Percentiles rank a stretch among this genome's conserved stretches.
Evolutionary conservation across 35 echinoderm and acorn worm species (phyloP).

Genomic region (Lytechinus variegatus): DNA sequence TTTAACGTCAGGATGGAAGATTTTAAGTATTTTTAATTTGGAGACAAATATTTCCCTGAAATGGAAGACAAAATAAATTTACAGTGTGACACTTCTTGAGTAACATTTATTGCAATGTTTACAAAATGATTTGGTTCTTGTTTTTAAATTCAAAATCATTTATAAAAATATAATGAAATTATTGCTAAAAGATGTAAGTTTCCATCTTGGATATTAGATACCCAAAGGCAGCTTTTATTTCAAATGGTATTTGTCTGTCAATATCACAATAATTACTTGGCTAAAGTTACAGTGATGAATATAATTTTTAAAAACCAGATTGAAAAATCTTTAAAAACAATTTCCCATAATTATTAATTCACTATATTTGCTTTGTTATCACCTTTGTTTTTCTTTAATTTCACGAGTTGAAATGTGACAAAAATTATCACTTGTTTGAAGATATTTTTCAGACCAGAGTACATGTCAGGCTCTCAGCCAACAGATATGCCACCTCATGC

Average conservation of each 20-base stretch:
- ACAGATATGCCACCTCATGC: background rate
- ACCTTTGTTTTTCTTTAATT: background rate
- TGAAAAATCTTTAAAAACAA: background rate
- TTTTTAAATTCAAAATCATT: no score
- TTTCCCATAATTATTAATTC: no score
- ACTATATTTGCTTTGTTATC: background rate
- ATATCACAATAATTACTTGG: background rate
- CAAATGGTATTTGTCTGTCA: background rate
- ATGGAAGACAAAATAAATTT: background rate
- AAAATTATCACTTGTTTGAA: background rate
- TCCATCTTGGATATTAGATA: no score
- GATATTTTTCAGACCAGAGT: background rate
- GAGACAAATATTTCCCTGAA: no score
- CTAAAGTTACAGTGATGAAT: background rate
- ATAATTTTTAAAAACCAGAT: background rate
- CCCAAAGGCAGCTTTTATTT: no score
- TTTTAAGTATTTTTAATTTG: no score
- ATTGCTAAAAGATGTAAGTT: no score
- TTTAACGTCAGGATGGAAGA: background rate
- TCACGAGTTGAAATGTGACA: background rate
- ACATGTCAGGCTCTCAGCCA: background rate
- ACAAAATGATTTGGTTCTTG: no score
- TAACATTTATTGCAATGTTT: background rate
- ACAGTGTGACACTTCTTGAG: background rate
- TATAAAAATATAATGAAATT: no score